These are phyloP conservation scores for Hybognathus amarus DNA, from an alignment of 2,797 vertebrate species.

Conservation along the genomic window DNA sequence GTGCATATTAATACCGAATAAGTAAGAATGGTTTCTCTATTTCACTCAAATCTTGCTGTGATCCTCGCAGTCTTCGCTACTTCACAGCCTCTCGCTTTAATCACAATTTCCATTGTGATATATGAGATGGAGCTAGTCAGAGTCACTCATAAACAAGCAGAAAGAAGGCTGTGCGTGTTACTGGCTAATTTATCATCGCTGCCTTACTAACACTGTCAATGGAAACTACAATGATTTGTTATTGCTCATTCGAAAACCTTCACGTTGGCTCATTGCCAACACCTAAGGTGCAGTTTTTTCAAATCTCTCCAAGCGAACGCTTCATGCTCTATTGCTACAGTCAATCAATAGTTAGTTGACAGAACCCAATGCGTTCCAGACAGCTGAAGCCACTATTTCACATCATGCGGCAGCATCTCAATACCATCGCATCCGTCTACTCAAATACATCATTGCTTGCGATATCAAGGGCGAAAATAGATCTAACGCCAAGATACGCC, in stretches of 20 bases:
- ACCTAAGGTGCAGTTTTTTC: slow-evolving; percentile 12
- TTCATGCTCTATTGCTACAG: slow-evolving; percentile 22
- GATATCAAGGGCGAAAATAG: slow-evolving; percentile 21
- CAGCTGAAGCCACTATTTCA: slow-evolving; percentile 1
- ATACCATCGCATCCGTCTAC: slow-evolving; percentile 9
- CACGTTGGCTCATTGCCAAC: slow-evolving; percentile 17
- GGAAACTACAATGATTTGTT: slow-evolving; percentile 12
- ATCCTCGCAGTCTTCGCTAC: not conserved
- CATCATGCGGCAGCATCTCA: slow-evolving; percentile 3
- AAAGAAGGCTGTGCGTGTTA: not conserved
- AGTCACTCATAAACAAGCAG: slow-evolving; percentile 29
- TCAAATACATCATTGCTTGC: slow-evolving; percentile 23
- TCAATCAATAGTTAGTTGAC: slow-evolving; percentile 44
- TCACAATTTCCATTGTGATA: not conserved
- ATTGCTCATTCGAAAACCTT: slow-evolving; percentile 13
- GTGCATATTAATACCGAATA: not conserved
- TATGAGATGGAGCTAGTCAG: not conserved
- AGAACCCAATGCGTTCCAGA: slow-evolving; percentile 2
- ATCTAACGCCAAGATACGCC: slow-evolving; percentile 20
- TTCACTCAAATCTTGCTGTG: not conserved
- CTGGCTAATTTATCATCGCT: slow-evolving; percentile 11
- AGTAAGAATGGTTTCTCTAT: not conserved
- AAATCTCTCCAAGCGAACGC: not conserved
- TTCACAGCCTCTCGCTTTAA: not conserved
- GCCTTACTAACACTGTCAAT: slow-evolving; percentile 21